A percentile compares a stretch with the other conserved stretches of the same genome.
Conservation (phyloP, 2,888 invertebrate genomes). For the Tolmerus cingulatus region DNA sequence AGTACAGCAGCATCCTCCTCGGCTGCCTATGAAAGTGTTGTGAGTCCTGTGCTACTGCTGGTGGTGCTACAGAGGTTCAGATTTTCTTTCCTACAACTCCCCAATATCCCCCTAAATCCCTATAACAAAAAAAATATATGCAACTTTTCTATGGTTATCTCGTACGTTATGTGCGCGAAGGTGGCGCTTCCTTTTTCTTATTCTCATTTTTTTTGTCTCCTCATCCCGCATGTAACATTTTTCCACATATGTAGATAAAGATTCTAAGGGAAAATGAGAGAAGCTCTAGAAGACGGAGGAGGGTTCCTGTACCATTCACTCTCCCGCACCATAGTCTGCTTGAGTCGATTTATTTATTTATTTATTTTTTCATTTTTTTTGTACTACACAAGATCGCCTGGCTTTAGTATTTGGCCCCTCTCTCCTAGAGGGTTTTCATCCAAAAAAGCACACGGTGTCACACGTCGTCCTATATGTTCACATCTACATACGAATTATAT, state of each 20-base stretch:
- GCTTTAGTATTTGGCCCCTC: neutral
- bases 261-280: neutral
- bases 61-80: neutral
- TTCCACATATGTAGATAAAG: neutral
- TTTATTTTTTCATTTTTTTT: neutral
- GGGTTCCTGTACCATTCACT: neutral
- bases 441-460: neutral
- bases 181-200: conserved; percentile 25
- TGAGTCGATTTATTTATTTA: neutral
- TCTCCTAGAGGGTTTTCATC: neutral
- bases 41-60: neutral
- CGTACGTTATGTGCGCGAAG: neutral
- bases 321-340: neutral
- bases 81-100: neutral
- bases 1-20: neutral
- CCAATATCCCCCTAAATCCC: neutral
- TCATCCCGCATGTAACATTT: neutral
- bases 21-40: neutral
- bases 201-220: neutral
- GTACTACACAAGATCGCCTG: neutral
- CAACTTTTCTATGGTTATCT: conserved; percentile 30
- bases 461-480: neutral
- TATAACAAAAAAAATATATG: conserved; percentile 2
- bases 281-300: neutral
- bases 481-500: neutral